Conservation (phyloP, 2,797 vertebrate species). For the Prionace glauca region DNA sequence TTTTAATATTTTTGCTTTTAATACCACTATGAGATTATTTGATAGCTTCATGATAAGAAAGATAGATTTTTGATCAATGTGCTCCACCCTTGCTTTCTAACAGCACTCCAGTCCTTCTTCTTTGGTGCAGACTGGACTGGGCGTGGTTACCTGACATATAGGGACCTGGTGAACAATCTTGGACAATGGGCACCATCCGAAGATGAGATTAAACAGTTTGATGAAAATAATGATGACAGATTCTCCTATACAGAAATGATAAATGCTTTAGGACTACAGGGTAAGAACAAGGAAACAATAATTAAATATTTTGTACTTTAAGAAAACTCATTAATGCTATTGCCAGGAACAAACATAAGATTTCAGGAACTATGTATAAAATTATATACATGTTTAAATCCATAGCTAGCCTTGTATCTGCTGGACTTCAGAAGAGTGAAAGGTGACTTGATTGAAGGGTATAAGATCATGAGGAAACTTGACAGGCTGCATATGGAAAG, state of each 20-base stretch:
- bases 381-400: not conserved
- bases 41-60: not conserved
- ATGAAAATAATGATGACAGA: conserved; percentile 37
- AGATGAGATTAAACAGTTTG: conserved; percentile 19
- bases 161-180: conserved; percentile 42
- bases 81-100: not conserved
- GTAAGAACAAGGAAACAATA: conserved; percentile 23
- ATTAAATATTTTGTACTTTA: not conserved
- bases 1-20: not conserved
- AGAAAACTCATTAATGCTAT: not conserved
- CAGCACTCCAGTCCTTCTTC: conserved; percentile 46
- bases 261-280: conserved; percentile 37
- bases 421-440: too few relatives aligned
- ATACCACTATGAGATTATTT: not conserved
- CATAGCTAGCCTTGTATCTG: too few relatives aligned
- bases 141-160: conserved; percentile 42
- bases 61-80: not conserved
- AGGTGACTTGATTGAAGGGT: too few relatives aligned
- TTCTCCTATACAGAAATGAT: conserved; percentile 41
- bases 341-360: not conserved
- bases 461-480: too few relatives aligned
- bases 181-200: conserved; percentile 39
- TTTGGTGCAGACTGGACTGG: conserved; percentile 41
- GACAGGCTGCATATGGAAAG: too few relatives aligned
- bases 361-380: not conserved